These are phyloP conservation scores for Peribatodes rhomboidaria DNA, from an alignment of 2,888 invertebrate genomes.

Conservation along the genomic window DNA sequence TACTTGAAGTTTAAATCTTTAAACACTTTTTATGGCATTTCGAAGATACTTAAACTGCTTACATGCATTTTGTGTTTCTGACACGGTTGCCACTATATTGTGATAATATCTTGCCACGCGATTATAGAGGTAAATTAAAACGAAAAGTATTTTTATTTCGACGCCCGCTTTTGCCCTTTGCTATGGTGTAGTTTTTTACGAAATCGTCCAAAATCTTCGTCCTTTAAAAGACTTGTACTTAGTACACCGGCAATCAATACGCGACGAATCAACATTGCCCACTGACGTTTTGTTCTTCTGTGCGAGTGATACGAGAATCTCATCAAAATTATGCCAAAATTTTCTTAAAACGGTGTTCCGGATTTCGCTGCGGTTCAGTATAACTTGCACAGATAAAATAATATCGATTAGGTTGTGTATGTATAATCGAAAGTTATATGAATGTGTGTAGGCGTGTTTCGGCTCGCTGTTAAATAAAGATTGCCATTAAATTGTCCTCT, in stretches of 20 bases:
- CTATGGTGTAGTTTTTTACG: constrained; percentile 64
- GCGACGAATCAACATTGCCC: constrained; percentile 61
- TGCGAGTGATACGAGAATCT: constrained; percentile 33
- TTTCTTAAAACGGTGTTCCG: constrained; percentile 33
- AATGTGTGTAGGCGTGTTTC: constrained; percentile 67
- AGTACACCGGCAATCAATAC: constrained; percentile 72
- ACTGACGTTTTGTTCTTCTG: constrained; percentile 36
- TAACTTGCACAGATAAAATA: constrained; percentile 63
- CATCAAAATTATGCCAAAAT: constrained; percentile 5
- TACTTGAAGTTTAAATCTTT: constrained; percentile 50
- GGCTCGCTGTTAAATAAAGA: constrained; percentile 65
- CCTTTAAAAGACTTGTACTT: constrained; percentile 85
- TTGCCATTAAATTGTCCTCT: constrained; percentile 72
- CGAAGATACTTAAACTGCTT: constrained; percentile 59
- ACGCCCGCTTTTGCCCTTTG: constrained; percentile 66
- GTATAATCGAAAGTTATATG: constrained; percentile 64
- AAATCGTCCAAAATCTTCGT: constrained; percentile 86
- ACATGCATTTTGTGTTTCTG: constrained; percentile 62
- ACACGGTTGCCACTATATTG: constrained; percentile 72
- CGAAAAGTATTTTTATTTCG: constrained; percentile 62
- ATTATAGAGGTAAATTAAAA: constrained; percentile 51
- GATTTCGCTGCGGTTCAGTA: constrained; percentile 49
- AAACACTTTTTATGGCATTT: constrained; percentile 51
- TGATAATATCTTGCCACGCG: constrained; percentile 84
- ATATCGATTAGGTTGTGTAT: constrained; percentile 77